Base-by-base conservation (phyloP, 2,797 vertebrate species). In the Heterohyrax brucei region DNA sequence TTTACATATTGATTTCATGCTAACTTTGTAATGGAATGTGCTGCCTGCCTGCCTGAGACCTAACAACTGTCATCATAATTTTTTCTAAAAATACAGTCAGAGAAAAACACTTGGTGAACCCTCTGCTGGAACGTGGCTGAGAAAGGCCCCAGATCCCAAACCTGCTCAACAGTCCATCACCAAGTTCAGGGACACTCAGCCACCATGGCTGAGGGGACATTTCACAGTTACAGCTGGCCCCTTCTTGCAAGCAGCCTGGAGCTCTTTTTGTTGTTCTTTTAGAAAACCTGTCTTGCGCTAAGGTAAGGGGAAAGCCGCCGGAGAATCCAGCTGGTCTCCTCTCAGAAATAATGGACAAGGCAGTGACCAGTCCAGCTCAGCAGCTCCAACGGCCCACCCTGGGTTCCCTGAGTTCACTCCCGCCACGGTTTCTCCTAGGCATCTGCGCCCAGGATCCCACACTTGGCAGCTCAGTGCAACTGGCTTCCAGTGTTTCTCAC, bases 1-100 rank as follows among this genome's bases (percentile, higher is more conserved):
- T 98, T 97, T 96, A 96, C 95, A 97, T 93, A 98, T 96, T 94
- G 97, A 93, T 98, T 96, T 97, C 97, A 95, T 93, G 97, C 96
- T 98, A 97, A 96, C 98, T 97, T 96, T 97, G 94, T 97, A 97
- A 96, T 1, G 96, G 97, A 98, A 97, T 93, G 97, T 94, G 84
- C 95, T 87, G 12, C 91, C 97, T 97, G 97, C 97, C 96, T 98
- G 96, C 96, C 97, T 96, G 92, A 97, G 97, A 97, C 95, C 98
- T 89, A 98, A 97, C 64, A 85, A 91, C 48, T 95, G 93, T 92
- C 78, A 90, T 92, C 96, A 95, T 84, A 95, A 97, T 96, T 97
- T 92, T 96, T 97, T 94, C 92, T 97, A 79, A 95, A 97, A 93
- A 95, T 91, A 86, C 2, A 85, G 73, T 62, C 91, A 95, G 93